A percentile compares a stretch with the other conserved stretches of the same genome.
Conservation (phyloP, 1,140 invertebrate genomes). For the Linepithema humile region DNA sequence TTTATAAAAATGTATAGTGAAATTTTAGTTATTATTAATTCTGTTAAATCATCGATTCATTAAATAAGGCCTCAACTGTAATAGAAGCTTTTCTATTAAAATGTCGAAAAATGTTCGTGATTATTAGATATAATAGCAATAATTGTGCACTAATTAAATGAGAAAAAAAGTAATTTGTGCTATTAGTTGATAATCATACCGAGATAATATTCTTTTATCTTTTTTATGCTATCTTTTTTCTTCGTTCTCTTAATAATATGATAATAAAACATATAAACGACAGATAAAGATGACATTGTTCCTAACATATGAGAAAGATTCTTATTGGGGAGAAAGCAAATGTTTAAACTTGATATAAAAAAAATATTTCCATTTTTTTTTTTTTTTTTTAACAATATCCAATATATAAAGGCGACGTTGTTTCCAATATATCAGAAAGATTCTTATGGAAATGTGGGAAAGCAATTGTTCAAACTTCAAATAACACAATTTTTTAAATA, state of each 20-base stretch:
- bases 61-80: no score
- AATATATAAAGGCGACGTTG: not conserved
- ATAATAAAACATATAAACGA: not conserved
- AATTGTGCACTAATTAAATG: no score
- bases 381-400: not conserved
- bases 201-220: not conserved
- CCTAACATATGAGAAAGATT: not conserved
- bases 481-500: not conserved
- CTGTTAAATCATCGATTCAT: no score
- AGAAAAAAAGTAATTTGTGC: no score
- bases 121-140: no score
- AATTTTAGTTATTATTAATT: no score
- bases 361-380: not conserved
- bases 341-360: not conserved
- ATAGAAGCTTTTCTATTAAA: no score
- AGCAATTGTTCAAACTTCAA: no score
- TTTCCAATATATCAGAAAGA: not conserved
- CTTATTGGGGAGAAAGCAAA: not conserved
- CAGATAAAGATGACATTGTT: not conserved
- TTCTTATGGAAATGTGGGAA: not conserved
- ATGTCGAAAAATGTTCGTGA: no score
- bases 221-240: not conserved
- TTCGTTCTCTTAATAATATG: not conserved
- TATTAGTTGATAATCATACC: not conserved
- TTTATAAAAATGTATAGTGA: no score